Evolutionary conservation across 2,113 vertebrate genomes (phyloP), one percentile per base, ranked within the genome.

Genomic region (Gasterosteus nipponicus): DNA sequence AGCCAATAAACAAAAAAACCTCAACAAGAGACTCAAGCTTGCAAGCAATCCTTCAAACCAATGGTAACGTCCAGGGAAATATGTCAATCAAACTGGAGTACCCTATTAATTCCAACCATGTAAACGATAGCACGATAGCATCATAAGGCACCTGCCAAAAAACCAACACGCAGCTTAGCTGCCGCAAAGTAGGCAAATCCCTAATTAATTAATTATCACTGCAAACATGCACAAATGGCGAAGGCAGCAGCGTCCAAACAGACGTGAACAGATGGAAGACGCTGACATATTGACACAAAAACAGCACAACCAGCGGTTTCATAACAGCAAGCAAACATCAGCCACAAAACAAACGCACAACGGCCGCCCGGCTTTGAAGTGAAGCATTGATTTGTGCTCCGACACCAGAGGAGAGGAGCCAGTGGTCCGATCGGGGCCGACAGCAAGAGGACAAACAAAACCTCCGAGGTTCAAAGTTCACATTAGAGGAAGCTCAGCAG

Each of bases 81-180:
- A 33, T 69, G 51, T 60, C 56, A 38, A 53, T 66, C 46, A 62
- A 35, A 68, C 18, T 44, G 22, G 39, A 60, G 44, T 7, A 14
- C 22, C 22, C 22, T 26, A 54, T 65, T 67, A 33, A 38, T 73
- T 41, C 47, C 70, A 35, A 26, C 31, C 26, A 11, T 69, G 65
- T 62, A 70, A 81, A 83, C 65, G 73, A 64, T 39, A 54, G 11
- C 47, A 60, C 46, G 71, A 49, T 29, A n/a, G 73, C 44, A 69
- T 65, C 73, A 42, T 10, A 53, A 65, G 22, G 33, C 73, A 87
- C 71, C 84, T 86, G 87, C 75, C 76, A 69, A 78, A 61, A 44
- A 53, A 56, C 41, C 59, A 65, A n/a, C 19, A 60, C 60, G 16
- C 16, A 72, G 54, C 58, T 61, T 41, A 73, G 70, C 75, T 44